These are phyloP conservation scores for Harpagoxenus sublaevis DNA, from an alignment of 2,888 invertebrate genomes.

Conservation along the genomic window DNA sequence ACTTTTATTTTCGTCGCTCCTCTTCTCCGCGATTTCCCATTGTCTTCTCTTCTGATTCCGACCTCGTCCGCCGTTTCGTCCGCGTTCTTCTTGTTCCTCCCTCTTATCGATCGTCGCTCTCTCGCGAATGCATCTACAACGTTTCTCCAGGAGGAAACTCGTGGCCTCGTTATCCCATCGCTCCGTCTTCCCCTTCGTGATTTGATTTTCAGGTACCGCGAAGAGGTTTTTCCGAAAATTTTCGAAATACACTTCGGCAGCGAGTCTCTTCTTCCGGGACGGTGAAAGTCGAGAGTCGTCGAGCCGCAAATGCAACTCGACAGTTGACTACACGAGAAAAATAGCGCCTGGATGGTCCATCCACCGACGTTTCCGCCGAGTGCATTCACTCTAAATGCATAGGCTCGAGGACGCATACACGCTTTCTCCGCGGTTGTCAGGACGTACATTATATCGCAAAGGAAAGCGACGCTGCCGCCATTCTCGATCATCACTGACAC, in stretches of 20 bases:
- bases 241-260: constrained; percentile 13
- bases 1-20: constrained; percentile 52
- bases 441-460: constrained; percentile 11
- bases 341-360: constrained; percentile 52
- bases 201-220: constrained; percentile 18
- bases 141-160: constrained; percentile 11
- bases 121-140: constrained; percentile 11
- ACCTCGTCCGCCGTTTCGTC: constrained; percentile 20
- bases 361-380: constrained; percentile 39
- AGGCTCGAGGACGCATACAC: constrained; percentile 18
- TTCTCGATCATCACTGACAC: constrained; percentile 16
- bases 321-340: constrained; percentile 52
- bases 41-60: constrained; percentile 43
- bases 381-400: constrained; percentile 53
- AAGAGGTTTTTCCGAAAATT: constrained; percentile 44
- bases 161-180: constrained; percentile 5
- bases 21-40: constrained; percentile 26
- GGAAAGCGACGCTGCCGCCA: constrained; percentile 6
- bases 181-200: neutral
- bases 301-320: constrained; percentile 39
- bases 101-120: constrained; percentile 36
- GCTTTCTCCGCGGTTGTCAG: constrained; percentile 20
- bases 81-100: constrained; percentile 25
- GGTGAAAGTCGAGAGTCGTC: constrained; percentile 27
- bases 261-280: constrained; percentile 14